phyloP scores from a whole-genome alignment of 2,113 vertebrate genomes.

The Xiphophorus hellerii region DNA sequence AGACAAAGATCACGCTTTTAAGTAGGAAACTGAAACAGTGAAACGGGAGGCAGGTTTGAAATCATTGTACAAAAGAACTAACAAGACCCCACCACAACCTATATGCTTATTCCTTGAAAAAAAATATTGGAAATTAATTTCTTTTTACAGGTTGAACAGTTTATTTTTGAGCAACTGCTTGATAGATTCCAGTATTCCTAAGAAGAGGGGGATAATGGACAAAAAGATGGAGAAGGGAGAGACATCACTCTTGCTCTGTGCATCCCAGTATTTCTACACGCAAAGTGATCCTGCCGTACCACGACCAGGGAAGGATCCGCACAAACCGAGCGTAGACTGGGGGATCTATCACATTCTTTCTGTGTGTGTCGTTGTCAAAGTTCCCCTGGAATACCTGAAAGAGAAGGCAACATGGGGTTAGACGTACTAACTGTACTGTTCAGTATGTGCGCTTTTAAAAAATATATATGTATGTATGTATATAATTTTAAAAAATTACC shows the following conservation, averaged over 20 bases:
- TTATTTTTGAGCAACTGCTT: conserved; percentile 81
- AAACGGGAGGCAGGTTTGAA: conserved; percentile 85
- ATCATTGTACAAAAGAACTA: conserved; percentile 86
- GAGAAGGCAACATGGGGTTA: conserved; percentile 15
- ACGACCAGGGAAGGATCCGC: conserved; percentile 97
- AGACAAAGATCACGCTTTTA: conserved; percentile 60
- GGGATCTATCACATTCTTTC: conserved; percentile 96
- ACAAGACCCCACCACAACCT: conserved; percentile 86
- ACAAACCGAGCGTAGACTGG: conserved; percentile 89
- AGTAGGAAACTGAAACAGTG: conserved; percentile 66
- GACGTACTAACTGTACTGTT: not conserved
- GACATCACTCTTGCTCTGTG: conserved; percentile 88
- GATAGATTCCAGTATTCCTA: conserved; percentile 61
- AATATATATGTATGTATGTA: too few species aligned
- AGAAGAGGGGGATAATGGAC: conserved; percentile 43
- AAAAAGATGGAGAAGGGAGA: conserved; percentile 23
- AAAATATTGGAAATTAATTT: conserved; percentile 81
- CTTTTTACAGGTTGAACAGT: conserved; percentile 90
- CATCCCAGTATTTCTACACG: conserved; percentile 95
- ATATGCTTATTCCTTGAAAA: conserved; percentile 82
- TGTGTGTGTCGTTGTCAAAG: conserved; percentile 98
- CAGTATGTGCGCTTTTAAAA: too few species aligned
- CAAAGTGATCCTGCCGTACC: conserved; percentile 98
- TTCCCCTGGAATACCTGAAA: conserved; percentile 97
- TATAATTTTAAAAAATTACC: too few species aligned